Percentiles rank a stretch among this genome's conserved stretches.
These are phyloP conservation scores for Drosophila obscura DNA, from an alignment of 1,140 invertebrate genomes.

Conservation along the genomic window DNA sequence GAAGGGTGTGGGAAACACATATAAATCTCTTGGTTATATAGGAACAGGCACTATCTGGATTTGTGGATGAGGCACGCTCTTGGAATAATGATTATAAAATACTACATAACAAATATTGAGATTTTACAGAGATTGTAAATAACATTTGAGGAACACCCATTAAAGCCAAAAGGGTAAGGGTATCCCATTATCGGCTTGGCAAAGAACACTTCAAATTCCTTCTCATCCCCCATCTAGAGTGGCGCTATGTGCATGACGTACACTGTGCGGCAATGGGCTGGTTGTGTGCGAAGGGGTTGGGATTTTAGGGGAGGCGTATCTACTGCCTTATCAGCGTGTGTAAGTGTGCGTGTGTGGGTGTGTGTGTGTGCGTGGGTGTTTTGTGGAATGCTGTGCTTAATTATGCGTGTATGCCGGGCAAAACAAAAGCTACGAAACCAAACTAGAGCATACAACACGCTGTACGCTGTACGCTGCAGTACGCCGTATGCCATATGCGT, in stretches of 20 bases:
- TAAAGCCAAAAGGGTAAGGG: not conserved
- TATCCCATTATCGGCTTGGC: not conserved
- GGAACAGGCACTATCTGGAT: no score
- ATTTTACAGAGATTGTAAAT: no score
- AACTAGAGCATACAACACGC: conserved; percentile 27
- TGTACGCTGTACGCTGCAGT: no score
- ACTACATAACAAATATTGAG: no score
- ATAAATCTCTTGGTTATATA: not conserved
- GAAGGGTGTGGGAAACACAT: not conserved
- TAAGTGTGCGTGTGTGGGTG: conserved; percentile 2
- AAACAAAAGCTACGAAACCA: conserved; percentile 17
- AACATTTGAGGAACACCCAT: no score
- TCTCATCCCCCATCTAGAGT: conserved; percentile 39
- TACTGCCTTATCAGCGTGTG: not conserved
- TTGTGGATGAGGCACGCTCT: no score
- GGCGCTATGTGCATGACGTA: conserved; percentile 72
- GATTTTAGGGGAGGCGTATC: conserved; percentile 23
- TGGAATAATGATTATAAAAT: no score
- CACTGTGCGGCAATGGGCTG: conserved; percentile 35
- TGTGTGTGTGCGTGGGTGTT: conserved; percentile 14
- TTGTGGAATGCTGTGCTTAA: conserved; percentile 57
- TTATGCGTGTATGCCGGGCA: conserved; percentile 57
- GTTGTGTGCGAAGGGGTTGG: conserved; percentile 20
- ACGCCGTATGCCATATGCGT: conserved; percentile 46
- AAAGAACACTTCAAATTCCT: not conserved